phyloP scores from a whole-genome alignment of 2,113 vertebrate genomes.

The Epinephelus lanceolatus region DNA sequence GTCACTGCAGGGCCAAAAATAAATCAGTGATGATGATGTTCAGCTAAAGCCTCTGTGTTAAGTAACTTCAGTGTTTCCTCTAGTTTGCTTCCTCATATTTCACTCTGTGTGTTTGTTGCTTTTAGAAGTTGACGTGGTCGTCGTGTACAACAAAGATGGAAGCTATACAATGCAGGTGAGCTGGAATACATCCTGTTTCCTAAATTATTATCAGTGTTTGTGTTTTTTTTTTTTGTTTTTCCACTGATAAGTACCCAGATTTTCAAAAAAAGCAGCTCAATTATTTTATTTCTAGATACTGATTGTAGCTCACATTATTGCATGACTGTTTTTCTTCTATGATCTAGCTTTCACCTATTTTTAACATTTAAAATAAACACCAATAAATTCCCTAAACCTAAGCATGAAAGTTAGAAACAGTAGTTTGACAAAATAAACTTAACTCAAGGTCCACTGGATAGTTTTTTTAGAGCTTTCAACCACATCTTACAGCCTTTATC shows the following conservation, averaged over 20 bases:
- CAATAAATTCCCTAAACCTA: not conserved
- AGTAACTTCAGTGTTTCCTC: not conserved
- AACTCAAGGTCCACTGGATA: not conserved
- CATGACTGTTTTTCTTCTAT: not conserved
- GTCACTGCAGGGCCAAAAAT: slow-evolving; percentile 30
- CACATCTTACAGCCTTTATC: not conserved
- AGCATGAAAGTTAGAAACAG: not conserved
- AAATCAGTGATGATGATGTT: not conserved
- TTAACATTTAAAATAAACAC: not conserved
- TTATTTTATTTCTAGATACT: not conserved
- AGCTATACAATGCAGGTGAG: slow-evolving; percentile 95
- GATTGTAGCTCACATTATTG: not conserved
- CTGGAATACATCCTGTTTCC: not conserved
- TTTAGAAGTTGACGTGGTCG: slow-evolving; percentile 87
- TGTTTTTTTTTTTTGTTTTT: not conserved
- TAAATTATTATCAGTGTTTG: not conserved
- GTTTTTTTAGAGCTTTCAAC: not conserved
- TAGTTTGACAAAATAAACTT: not conserved
- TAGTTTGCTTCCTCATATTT: not conserved
- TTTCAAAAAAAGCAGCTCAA: not conserved
- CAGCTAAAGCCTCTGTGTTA: not conserved
- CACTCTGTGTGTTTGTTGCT: slow-evolving; percentile 15
- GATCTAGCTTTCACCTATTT: not conserved
- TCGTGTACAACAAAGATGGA: slow-evolving; percentile 89
- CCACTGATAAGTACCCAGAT: not conserved